These are phyloP conservation scores for Semicossyphus pulcher DNA, from an alignment of 2,113 vertebrate genomes.

Conservation along the genomic window DNA sequence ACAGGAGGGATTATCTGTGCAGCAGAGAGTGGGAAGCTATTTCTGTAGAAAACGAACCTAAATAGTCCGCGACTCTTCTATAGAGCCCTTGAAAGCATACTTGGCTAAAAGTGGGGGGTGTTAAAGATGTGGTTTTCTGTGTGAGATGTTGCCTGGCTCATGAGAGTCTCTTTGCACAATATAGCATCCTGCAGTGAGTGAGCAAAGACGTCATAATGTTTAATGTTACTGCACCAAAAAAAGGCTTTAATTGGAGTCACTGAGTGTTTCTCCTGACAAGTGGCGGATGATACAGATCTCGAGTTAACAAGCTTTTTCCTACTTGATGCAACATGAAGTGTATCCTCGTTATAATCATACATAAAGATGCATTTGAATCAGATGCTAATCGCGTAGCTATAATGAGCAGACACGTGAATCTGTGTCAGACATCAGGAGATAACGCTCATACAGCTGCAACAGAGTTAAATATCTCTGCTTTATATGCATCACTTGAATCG, in stretches of 20 bases:
- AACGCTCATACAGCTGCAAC: conserved; percentile 6
- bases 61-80: background rate
- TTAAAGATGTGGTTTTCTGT: conserved; percentile 18
- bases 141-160: background rate
- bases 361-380: background rate
- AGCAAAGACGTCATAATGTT: background rate
- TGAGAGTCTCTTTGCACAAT: background rate
- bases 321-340: background rate
- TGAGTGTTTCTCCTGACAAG: background rate
- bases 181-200: background rate
- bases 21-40: conserved; percentile 18
- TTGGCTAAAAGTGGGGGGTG: background rate
- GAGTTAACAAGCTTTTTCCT: background rate
- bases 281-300: background rate
- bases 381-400: background rate
- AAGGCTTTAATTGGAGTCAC: background rate
- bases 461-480: background rate
- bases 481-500: background rate
- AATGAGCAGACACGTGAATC: background rate
- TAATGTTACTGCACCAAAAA: background rate
- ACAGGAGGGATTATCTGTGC: conserved; percentile 5
- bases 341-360: background rate
- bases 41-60: conserved; percentile 27
- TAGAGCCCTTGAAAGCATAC: conserved; percentile 11
- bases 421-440: background rate